Percentiles rank a stretch among this genome's conserved stretches.
phyloP scores from a whole-genome alignment of 2,797 vertebrate genomes.

The Acanthopagrus latus region DNA sequence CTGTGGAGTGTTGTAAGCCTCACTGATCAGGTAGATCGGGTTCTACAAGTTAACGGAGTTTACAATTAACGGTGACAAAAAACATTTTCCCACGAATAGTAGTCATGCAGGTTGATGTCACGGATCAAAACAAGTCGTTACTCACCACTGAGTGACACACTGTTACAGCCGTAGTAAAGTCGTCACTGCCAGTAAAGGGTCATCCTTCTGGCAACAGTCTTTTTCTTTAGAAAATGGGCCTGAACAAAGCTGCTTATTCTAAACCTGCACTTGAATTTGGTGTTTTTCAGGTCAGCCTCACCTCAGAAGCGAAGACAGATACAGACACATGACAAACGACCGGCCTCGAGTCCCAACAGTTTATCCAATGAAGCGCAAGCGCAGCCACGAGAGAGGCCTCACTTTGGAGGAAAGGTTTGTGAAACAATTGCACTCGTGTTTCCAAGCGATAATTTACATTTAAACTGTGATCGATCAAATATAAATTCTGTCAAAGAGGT shows the following conservation, averaged over 20 bases:
- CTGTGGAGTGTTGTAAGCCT: conserved; percentile 79
- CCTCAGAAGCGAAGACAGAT: conserved; percentile 85
- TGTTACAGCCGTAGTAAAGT: conserved; percentile 1
- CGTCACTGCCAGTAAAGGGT: conserved; percentile 7
- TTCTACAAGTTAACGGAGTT: conserved; percentile 85
- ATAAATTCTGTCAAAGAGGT: background rate
- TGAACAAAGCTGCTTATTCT: too few relatives aligned
- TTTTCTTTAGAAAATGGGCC: background rate
- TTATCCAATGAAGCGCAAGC: conserved; percentile 84
- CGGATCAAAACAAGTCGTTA: conserved; percentile 78
- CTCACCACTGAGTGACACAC: conserved; percentile 37
- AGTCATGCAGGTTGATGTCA: conserved; percentile 67
- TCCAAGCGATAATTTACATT: background rate
- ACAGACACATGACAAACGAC: conserved; percentile 83
- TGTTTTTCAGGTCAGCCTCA: conserved; percentile 84
- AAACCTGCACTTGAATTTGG: too few relatives aligned
- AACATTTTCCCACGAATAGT: conserved; percentile 82
- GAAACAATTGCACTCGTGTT: background rate
- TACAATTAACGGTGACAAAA: conserved; percentile 83
- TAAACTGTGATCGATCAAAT: background rate
- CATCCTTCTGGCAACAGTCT: background rate
- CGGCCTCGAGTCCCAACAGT: conserved; percentile 75
- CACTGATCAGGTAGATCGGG: conserved; percentile 82
- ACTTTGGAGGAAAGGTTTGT: conserved; percentile 85
- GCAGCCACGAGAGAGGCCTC: conserved; percentile 79